Percentiles rank a stretch among this genome's conserved stretches.
These are phyloP conservation scores for Lycaon pictus DNA, from an alignment of 2,113 vertebrate genomes.

Conservation along the genomic window DNA sequence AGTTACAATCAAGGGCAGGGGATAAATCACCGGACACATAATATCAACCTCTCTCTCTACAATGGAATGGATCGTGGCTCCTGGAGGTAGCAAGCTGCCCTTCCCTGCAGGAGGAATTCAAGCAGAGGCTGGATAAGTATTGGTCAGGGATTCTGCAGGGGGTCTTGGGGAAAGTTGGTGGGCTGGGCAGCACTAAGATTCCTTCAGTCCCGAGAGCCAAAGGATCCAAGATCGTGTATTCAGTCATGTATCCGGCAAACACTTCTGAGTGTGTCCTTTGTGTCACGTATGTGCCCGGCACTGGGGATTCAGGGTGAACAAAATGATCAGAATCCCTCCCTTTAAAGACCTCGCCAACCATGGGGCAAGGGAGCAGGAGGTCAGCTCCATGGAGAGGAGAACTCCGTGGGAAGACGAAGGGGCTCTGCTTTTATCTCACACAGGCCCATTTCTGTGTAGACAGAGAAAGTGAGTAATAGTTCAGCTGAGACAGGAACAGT, in stretches of 20 bases:
- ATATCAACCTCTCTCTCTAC: background rate
- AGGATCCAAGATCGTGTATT: background rate
- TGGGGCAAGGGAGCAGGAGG: background rate
- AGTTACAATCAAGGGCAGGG: background rate
- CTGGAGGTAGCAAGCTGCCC: no score
- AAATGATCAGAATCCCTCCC: background rate
- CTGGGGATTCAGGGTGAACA: background rate
- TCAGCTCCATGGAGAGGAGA: background rate
- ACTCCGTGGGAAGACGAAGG: background rate
- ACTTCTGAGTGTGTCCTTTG: no score
- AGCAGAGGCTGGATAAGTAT: background rate
- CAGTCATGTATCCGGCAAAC: background rate
- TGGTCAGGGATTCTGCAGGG: background rate
- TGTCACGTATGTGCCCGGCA: no score
- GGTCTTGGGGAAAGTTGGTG: background rate
- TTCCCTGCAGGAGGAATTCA: background rate
- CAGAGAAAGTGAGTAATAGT: background rate
- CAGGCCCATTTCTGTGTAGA: no score
- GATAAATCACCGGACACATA: rapidly evolving
- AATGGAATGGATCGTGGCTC: rapidly evolving
- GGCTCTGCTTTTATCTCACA: background rate
- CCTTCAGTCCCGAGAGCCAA: background rate
- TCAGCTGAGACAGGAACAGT: background rate
- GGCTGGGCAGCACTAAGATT: background rate
- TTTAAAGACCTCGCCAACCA: background rate